Evolutionary conservation across 2,113 vertebrate species (phyloP), one percentile per base, ranked within the genome.

Genomic region (Fregata magnificens): DNA sequence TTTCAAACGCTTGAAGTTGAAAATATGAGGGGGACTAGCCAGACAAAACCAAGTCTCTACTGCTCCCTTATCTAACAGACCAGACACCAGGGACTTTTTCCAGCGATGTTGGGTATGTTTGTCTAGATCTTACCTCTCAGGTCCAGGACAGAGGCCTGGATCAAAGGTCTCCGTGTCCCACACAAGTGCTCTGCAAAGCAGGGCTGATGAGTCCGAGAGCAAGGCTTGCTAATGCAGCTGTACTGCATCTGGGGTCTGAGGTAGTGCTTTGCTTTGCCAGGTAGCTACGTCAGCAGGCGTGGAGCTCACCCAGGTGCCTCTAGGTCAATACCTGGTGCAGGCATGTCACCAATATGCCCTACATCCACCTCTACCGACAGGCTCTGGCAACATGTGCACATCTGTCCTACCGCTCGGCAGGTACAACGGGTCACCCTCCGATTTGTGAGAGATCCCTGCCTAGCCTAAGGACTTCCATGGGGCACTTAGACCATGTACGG

Each of bases 391-490:
- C 0, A 1, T 1, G 5, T 22, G 11, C 15, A 6, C 32, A 28
- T 36, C n/a, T 80, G 22, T 69, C 34, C 29, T 18, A 21, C 55
- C 3, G 0, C 71, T 80, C 0, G 0, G 16, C 52, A 19, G 70
- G n/a, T 44, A 31, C 32, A 9, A 8, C 0, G 1, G 24, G 25
- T 52, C 44, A 28, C 36, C 31, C 45, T 53, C 42, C 1, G 1
- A 26, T 49, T 38, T 1, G 0, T 38, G 49, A 77, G 40, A 70
- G 53, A 38, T 21, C 31, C 45, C 40, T 65, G 28, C 16, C 45
- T 32, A 24, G 14, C 20, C 13, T 50, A 22, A 69, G 16, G 49
- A 16, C 28, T 88, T 56, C 67, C 36, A 45, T 0, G 0, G 56
- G 40, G 45, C 36, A 34, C 71, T 26, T 29, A 61, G 34, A 78